These are phyloP conservation scores for Ernsta delagoae DNA, from an alignment of 2,888 invertebrate species.

Conservation along the genomic window DNA sequence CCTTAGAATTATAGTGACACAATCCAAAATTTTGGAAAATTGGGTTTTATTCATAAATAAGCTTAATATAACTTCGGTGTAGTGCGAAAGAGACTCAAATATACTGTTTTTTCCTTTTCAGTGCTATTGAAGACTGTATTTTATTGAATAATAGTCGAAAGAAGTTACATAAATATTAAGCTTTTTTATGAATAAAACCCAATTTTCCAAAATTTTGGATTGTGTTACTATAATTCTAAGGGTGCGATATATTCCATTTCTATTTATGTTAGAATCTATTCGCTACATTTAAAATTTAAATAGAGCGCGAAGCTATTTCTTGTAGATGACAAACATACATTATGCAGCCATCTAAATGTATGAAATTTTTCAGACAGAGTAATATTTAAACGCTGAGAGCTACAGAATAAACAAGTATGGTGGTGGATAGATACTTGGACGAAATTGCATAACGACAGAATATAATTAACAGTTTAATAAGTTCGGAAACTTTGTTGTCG, in stretches of 20 bases:
- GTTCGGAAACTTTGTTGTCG: conserved; percentile 7
- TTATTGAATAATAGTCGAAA: too few relatives aligned
- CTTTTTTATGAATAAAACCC: too few relatives aligned
- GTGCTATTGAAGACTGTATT: too few relatives aligned
- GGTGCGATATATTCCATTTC: background rate
- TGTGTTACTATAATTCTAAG: too few relatives aligned
- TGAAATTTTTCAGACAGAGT: conserved; percentile 11
- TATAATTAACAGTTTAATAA: conserved; percentile 15
- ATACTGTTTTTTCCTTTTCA: too few relatives aligned
- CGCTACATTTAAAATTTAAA: background rate
- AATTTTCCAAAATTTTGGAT: too few relatives aligned
- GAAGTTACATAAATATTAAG: too few relatives aligned
- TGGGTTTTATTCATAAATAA: too few relatives aligned
- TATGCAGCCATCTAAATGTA: conserved; percentile 22
- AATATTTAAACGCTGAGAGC: conserved; percentile 13
- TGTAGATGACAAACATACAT: conserved; percentile 1
- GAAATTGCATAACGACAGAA: conserved; percentile 19
- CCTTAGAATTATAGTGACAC: too few relatives aligned
- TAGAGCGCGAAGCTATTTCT: background rate
- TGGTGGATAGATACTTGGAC: conserved; percentile 10
- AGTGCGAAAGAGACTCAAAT: too few relatives aligned
- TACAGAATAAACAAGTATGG: background rate
- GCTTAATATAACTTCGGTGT: too few relatives aligned
- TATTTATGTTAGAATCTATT: background rate
- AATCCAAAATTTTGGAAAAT: too few relatives aligned